Evolutionary conservation across 2,888 invertebrate species (phyloP).

Genomic region (Heliconius cydno): DNA sequence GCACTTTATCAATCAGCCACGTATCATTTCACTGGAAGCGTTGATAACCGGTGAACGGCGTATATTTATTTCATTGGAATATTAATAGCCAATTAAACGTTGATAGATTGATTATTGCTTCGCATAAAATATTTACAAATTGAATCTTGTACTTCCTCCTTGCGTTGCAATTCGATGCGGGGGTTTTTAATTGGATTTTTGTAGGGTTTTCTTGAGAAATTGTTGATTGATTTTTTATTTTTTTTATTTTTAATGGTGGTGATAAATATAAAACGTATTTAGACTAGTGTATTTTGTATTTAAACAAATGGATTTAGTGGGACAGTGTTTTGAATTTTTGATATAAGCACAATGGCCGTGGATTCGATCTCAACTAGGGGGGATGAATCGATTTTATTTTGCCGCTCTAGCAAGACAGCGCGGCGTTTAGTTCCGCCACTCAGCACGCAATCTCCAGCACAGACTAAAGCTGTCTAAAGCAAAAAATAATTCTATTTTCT

Average conservation of each 20-base stretch:
- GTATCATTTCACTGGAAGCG: conserved; percentile 29
- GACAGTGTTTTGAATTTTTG: background rate
- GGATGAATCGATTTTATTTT: background rate
- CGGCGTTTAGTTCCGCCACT: no score
- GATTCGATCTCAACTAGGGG: background rate
- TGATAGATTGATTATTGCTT: conserved; percentile 44
- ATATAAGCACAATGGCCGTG: background rate
- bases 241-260: no score
- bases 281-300: no score
- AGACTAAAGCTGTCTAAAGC: no score
- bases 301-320: background rate
- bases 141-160: conserved; percentile 38
- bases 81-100: conserved; percentile 45
- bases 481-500: no score
- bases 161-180: conserved; percentile 11
- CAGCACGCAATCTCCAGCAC: no score
- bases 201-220: background rate
- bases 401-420: no score
- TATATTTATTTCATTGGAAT: conserved; percentile 44
- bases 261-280: no score
- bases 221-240: background rate
- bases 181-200: conserved; percentile 20
- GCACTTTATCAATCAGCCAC: conserved; percentile 25
- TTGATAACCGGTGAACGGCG: conserved; percentile 38
- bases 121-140: conserved; percentile 45